Conservation (phyloP, 2,797 vertebrate genomes). For the Ctenopoma multispine region DNA sequence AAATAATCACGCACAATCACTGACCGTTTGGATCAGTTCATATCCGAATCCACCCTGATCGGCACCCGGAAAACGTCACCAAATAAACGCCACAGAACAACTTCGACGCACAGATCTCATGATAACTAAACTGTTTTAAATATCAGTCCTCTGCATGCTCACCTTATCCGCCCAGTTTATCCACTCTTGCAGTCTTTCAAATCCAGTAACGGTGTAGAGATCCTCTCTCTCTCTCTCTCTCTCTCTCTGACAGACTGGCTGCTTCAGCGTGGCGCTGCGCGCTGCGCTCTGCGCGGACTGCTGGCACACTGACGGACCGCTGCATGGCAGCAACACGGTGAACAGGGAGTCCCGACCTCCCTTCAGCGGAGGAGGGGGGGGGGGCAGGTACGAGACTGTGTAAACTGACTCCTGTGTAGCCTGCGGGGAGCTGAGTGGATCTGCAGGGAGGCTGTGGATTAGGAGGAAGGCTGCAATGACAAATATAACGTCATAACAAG, state of each 20-base stretch:
- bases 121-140: neutral
- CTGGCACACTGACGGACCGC: constrained; percentile 51
- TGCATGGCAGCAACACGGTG: constrained; percentile 36
- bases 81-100: neutral
- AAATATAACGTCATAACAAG: constrained; percentile 12
- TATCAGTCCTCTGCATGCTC: constrained; percentile 16
- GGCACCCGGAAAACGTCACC: constrained; percentile 34
- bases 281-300: constrained; percentile 58
- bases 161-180: constrained; percentile 55
- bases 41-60: constrained; percentile 6
- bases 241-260: constrained; percentile 29
- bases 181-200: constrained; percentile 20
- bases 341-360: constrained; percentile 61
- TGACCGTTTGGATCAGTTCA: constrained; percentile 15
- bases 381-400: constrained; percentile 69
- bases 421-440: constrained; percentile 38
- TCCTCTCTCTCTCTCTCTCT: constrained; percentile 13
- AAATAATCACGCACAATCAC: neutral
- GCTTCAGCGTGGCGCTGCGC: constrained; percentile 55
- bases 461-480: neutral
- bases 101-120: neutral
- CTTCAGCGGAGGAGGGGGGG: constrained; percentile 7
- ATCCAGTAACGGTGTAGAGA: constrained; percentile 39
- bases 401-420: constrained; percentile 66
- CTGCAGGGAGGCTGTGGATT: neutral